Conservation (phyloP, 2,888 invertebrate genomes). For the Aphrophora alni region DNA sequence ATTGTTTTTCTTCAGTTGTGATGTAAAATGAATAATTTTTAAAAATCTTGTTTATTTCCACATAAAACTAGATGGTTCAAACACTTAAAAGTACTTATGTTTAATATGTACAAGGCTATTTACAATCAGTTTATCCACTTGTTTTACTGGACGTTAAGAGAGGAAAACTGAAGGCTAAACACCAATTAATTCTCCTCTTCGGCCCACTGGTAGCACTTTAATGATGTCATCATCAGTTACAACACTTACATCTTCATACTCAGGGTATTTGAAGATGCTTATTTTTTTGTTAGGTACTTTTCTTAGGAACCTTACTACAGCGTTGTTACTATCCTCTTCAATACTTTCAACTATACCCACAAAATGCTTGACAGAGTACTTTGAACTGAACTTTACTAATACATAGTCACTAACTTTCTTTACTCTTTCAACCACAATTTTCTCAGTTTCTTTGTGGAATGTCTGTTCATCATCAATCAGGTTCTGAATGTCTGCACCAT, state of each 20-base stretch:
- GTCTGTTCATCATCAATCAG: neutral
- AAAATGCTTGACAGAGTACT: slow-evolving; percentile 12
- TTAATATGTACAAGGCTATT: no score
- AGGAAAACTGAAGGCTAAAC: slow-evolving; percentile 23
- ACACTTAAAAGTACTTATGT: no score
- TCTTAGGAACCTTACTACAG: slow-evolving; percentile 15
- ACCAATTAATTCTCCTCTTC: slow-evolving; percentile 27
- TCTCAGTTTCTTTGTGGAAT: no score
- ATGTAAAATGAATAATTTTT: no score
- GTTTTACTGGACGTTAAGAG: no score
- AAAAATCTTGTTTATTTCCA: no score
- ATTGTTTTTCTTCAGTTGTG: no score
- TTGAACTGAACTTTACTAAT: neutral
- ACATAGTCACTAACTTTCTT: neutral
- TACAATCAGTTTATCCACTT: no score
- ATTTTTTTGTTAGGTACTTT: slow-evolving; percentile 7
- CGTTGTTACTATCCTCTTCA: neutral
- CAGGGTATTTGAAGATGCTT: slow-evolving; percentile 22
- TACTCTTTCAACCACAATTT: no score
- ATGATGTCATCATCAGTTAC: slow-evolving; percentile 22
- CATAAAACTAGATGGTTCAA: no score
- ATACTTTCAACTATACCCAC: slow-evolving; percentile 2
- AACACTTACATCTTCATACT: slow-evolving; percentile 10
- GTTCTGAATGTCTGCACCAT: neutral
- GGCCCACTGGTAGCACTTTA: slow-evolving; percentile 17